Evolutionary conservation across 2,113 vertebrate genomes (phyloP).

Genomic region (Mobula hypostoma): DNA sequence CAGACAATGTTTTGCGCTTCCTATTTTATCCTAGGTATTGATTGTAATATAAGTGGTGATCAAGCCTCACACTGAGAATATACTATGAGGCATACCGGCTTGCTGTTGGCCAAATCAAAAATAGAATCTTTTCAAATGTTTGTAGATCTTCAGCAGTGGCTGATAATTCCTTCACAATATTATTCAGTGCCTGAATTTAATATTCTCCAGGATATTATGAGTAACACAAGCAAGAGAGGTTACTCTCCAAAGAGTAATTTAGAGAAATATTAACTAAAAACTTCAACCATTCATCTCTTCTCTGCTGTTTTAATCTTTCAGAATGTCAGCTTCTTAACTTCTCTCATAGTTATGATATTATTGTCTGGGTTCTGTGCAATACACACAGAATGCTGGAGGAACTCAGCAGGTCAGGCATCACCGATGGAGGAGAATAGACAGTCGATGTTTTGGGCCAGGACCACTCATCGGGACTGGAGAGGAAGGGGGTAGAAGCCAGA

Average conservation of each 20-base stretch:
- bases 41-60: background rate
- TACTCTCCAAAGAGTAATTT: background rate
- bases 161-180: background rate
- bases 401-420: too few species aligned
- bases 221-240: background rate
- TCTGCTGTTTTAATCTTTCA: background rate
- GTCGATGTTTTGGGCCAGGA: too few species aligned
- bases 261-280: background rate
- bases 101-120: background rate
- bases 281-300: background rate
- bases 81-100: background rate
- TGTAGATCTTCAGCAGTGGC: background rate
- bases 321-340: background rate
- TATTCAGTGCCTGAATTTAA: background rate
- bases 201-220: background rate
- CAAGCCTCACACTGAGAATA: background rate
- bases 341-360: background rate
- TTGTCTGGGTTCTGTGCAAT: too few species aligned
- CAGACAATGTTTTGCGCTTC: background rate
- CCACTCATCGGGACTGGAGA: too few species aligned
- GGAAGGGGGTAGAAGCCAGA: too few species aligned
- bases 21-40: background rate
- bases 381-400: too few species aligned
- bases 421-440: too few species aligned
- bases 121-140: background rate